Base-by-base conservation (phyloP, 2,888 invertebrate genomes). In the Synergus japonicus region DNA sequence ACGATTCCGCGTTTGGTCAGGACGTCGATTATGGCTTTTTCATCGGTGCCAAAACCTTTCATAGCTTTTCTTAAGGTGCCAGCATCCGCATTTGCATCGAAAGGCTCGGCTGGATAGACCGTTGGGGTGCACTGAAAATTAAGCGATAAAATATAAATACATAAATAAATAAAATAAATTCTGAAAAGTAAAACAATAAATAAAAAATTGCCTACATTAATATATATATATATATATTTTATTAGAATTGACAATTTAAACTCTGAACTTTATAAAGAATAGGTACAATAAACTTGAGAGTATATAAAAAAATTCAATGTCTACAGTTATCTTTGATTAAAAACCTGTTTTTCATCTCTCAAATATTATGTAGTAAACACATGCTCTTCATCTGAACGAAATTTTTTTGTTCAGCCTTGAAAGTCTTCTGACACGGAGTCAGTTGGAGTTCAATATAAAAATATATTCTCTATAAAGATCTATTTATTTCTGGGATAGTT, bases 31-130 rank as follows among this genome's bases (percentile, higher is more conserved):
- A 98, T 97, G 81, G 97, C 95, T 89, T 96, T 96, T 92, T 98
- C 98, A 90, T 98, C 97, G 49, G 98, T 97, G 79, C 98, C 97
- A 88, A 98, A 95, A 79, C 97, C 98, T 92, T 98, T 98, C 97
- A 98, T 97, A 29, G 98, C 97, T 92, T 97, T 97, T 86, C 97
- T 95, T 77, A 98, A 94, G 81, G 95, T 95, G 85, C 96, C 96
- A 4, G 97, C 97, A 93, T 98, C 97, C 76, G 95, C 95, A 81
- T 95, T 95, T 15, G 97, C 95, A 91, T 97, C 97, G 93, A 97
- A 97, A 63, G 96, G 96, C 86, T 97, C 96, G 83, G 96, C 96
- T 64, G 97, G 97, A 93, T 95, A 96, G 83, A 97, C 97, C 85
- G 97, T 97, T 89, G 97, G 97, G 85, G 96, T 97, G 92, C 97